Base-by-base conservation (phyloP, 2,113 vertebrate species). In the Glaucidium brasilianum region DNA sequence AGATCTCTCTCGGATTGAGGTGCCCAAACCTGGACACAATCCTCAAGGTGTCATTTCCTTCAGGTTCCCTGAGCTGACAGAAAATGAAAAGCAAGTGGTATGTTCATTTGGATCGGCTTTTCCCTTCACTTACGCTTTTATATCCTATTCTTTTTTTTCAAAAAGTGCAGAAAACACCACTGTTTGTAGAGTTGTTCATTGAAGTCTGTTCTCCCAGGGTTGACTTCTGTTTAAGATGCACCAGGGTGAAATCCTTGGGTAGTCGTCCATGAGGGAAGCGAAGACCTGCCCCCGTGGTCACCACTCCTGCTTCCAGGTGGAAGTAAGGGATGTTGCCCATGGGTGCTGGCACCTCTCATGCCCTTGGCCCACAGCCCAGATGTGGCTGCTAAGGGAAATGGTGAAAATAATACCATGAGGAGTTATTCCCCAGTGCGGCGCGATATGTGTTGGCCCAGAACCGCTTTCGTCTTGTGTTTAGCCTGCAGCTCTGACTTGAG, bases 161-260 rank as follows among this genome's bases (percentile, higher is more conserved):
- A 29, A n/a, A 81, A 52, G 43, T 37, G 26, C 53, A 52, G 53
- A 20, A 43, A 9, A 35, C 43, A 16, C 19, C 52, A 10, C 34
- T 30, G 12, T 41, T 59, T 1, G 0, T 39, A 41, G 73, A 35
- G 21, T 8, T 62, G 21, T 34, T 37, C 11, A 0, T 1, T 37
- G 63, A 9, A 27, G 66, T 15, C 27, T 25, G 7, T 29, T 34
- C 56, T 53, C 15, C 17, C 15, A 0, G 2, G 34, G 11, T 2
- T 39, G 34, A 12, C 8, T 55, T 23, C 47, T 45, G 56, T 4
- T 63, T 71, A 23, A 3, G 47, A 12, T 0, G 2, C 45, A 18
- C 64, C 41, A 17, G 47, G 41, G 74, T 32, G 34, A 45, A 34
- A 18, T 15, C 49, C 74, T 34, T 34, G 47, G 66, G 49, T 16